Conservation (phyloP, 2,888 invertebrate species). For the Ichneumoninae sp. region DNA sequence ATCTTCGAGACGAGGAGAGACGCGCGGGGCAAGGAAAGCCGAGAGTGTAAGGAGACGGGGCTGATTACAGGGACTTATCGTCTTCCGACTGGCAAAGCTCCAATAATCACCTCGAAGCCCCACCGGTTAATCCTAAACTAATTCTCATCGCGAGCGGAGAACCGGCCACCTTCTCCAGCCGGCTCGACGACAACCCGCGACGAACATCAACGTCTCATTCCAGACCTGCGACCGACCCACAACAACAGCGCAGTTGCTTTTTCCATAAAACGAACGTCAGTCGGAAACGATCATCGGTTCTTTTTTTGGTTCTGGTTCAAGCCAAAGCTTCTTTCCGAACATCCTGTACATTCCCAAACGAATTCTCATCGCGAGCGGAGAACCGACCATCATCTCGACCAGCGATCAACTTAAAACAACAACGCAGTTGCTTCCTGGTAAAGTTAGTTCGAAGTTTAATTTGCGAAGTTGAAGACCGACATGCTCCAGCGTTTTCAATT, state of each 20-base stretch:
- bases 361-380: constrained; percentile 79
- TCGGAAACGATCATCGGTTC: background rate
- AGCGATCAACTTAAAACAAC: constrained; percentile 55
- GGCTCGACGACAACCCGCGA: constrained; percentile 57
- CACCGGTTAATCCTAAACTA: constrained; percentile 81
- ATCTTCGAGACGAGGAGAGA: constrained; percentile 39
- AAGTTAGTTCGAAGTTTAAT: too few species aligned
- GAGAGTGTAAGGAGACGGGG: constrained; percentile 68
- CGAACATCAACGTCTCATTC: constrained; percentile 52
- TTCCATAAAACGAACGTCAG: background rate
- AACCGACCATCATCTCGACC: constrained; percentile 66
- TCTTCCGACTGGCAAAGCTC: constrained; percentile 81
- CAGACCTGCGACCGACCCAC: background rate
- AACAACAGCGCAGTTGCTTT: constrained; percentile 19
- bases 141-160: constrained; percentile 79
- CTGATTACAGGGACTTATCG: constrained; percentile 82
- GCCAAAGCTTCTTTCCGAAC: background rate
- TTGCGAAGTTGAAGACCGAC: too few species aligned
- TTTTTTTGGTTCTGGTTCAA: background rate
- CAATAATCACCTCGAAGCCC: constrained; percentile 82
- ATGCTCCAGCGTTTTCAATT: background rate
- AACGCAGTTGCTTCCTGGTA: background rate
- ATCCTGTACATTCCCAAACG: constrained; percentile 73
- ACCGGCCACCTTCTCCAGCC: constrained; percentile 65
- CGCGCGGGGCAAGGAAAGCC: constrained; percentile 40